A percentile compares a stretch with the other conserved stretches of the same genome.
These are phyloP conservation scores for Eufriesea mexicana DNA, from an alignment of 1,140 invertebrate genomes.

Conservation along the genomic window DNA sequence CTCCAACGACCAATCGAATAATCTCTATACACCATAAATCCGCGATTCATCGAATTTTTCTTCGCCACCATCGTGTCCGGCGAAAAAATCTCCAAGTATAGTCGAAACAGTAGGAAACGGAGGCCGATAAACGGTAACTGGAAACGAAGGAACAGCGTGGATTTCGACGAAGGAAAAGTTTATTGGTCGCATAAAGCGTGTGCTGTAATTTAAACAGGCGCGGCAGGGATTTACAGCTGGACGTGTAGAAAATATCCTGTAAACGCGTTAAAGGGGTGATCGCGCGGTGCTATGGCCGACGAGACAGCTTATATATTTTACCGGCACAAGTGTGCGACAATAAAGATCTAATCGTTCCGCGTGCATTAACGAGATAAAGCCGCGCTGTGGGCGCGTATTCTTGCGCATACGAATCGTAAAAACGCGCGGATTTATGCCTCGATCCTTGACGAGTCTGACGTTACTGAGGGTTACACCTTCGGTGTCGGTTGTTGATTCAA, in stretches of 20 bases:
- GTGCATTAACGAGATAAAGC: conserved; percentile 25
- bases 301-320: conserved; percentile 24
- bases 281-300: not conserved
- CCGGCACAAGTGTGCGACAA: conserved; percentile 22
- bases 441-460: conserved; percentile 3
- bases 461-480: too few relatives aligned
- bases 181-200: conserved; percentile 24
- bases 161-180: conserved; percentile 23
- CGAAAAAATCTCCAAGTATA: too few relatives aligned
- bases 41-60: not conserved
- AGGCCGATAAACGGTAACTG: not conserved
- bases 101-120: not conserved
- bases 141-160: not conserved
- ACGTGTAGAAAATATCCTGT: conserved; percentile 42
- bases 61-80: too few relatives aligned
- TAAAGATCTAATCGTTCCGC: conserved; percentile 47
- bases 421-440: conserved; percentile 9
- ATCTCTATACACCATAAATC: not conserved
- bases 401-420: conserved; percentile 9
- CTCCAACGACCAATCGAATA: too few relatives aligned
- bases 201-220: conserved; percentile 40
- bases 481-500: too few relatives aligned
- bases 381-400: not conserved
- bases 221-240: conserved; percentile 27
- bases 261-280: conserved; percentile 36